Evolutionary conservation across 2,797 vertebrate species (phyloP), one percentile per base, ranked within the genome.

Genomic region (Enteromius radiatus): DNA sequence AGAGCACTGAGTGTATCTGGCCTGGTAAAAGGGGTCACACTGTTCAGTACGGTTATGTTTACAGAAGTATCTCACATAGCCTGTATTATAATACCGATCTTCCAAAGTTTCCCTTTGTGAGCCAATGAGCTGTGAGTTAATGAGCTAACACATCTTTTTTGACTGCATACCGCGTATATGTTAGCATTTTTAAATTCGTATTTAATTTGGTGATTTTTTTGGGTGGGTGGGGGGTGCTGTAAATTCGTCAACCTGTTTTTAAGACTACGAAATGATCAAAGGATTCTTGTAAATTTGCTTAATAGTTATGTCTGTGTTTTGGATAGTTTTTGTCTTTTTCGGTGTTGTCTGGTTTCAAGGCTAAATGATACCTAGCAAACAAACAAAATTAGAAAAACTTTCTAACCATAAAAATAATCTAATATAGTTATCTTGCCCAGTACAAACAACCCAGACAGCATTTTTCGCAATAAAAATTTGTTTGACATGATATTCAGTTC

Each of bases 1-100:
- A 79, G 82, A 64, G 76, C 76, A 75, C 71, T 59, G 47, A 84
- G 70, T 80, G 61, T 76, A 47, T 56, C 36, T 41, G 77, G 41
- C 63, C 76, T 73, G 68, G 76, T 84, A 54, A 63, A 64, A 84
- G 31, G 43, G 70, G 70, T 65, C 45, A 74, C 31, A 19, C 69
- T 81, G 31, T 74, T 47, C 9, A 38, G 43, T 7, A 63, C 36
- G 49, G 69, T 47, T 61, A 47, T 43, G 23, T 56, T 77, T 49
- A 36, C n/a, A 43, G 17, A 61, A 41, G 59, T 70, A 36, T 56
- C 28, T 28, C 9, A 41, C n/a, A 28, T 54, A 36, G 11, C 7
- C 19, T 65, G 38, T 80, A 64, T 73, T 31, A 47, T 23, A 73
- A 73, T 9, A 8, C 8, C 47, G 54, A 12, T 47, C 52, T 61